Base-by-base conservation (phyloP, 1,140 invertebrate species). In the Platyscapa corneri region DNA sequence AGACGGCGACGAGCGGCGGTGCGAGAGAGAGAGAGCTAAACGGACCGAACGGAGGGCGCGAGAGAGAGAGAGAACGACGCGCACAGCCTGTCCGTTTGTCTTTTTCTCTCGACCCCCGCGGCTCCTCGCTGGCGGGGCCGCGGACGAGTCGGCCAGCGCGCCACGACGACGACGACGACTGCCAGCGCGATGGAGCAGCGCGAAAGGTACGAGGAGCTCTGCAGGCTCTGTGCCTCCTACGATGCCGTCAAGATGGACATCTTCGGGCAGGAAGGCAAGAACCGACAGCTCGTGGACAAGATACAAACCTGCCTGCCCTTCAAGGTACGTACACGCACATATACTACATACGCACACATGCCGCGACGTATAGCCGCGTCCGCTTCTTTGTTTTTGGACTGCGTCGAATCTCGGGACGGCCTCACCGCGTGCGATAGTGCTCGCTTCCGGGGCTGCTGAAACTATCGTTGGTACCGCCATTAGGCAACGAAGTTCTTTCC, bases 201-300 rank as follows among this genome's bases (percentile, higher is more conserved):
- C 77, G 92, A 94, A 84, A 90, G 92, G 37, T 94, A 93, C 88
- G 88, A 93, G 67, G 93, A 94, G 84, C 90, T 94, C 5, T 94
- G 94, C 90, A 91, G 94, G 84, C 90, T 94, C 64, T 94, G 94
- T 88, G 94, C 94, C 83, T 92, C 92, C 39, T 93, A 93, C 89
- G 93, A 94, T 86, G 92, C 92, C 78, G 92, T 93, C 83, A 93
- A 93, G 90, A 93, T 94, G 91, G 90, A 94, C 87, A 92, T 94
- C 79, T 94, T 94, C 88, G 92, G 93, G 49, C 90, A 93, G 86
- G 93, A 94, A 72, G 94, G 94, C 49, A 92, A 90, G 80, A 92
- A 93, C 87, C 92, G 93, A 80, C 93, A 94, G 80, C 91, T 94
- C 72, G 90, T 93, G 65, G 91, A 93, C 86, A 94, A 94, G 87